phyloP scores from a whole-genome alignment of 53 echinoderm and acorn worm genomes.

The Actinopyga echinites region DNA sequence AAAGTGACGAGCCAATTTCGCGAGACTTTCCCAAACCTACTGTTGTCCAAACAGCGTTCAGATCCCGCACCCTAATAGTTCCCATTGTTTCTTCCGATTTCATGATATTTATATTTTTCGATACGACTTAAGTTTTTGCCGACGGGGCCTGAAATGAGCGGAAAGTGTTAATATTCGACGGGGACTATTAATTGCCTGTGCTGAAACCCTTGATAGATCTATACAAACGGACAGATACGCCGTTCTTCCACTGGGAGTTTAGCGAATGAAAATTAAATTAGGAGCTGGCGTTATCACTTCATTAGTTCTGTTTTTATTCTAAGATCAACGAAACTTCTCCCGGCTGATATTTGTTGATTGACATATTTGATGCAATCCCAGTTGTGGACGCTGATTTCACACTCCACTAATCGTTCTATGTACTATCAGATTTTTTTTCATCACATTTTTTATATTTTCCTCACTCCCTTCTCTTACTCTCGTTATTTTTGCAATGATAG shows the following conservation, averaged over 20 bases:
- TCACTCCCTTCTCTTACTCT: too few species aligned
- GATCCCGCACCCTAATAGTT: constrained; percentile 10
- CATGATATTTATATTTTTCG: constrained; percentile 33
- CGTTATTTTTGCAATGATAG: too few species aligned
- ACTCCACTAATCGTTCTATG: background rate
- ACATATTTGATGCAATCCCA: constrained; percentile 8
- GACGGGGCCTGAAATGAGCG: constrained; percentile 10
- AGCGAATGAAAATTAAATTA: constrained; percentile 39
- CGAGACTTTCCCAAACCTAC: constrained; percentile 35
- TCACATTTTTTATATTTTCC: too few species aligned
- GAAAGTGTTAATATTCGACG: constrained; percentile 37
- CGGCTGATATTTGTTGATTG: constrained; percentile 24
- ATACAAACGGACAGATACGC: background rate
- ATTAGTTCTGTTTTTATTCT: constrained; percentile 38
- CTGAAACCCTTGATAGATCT: constrained; percentile 17
- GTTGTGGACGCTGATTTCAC: constrained; percentile 7
- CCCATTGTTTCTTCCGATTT: constrained; percentile 30
- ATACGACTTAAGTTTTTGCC: constrained; percentile 24
- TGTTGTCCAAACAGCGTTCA: constrained; percentile 33
- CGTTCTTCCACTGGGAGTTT: constrained; percentile 14
- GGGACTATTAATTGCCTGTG: constrained; percentile 34
- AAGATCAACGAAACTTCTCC: constrained; percentile 30
- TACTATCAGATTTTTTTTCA: too few species aligned
- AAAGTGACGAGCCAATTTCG: constrained; percentile 38
- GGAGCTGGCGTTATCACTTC: constrained; percentile 25